phyloP scores from a whole-genome alignment of 2,888 invertebrate species.

The Glaucopsyche alexis region DNA sequence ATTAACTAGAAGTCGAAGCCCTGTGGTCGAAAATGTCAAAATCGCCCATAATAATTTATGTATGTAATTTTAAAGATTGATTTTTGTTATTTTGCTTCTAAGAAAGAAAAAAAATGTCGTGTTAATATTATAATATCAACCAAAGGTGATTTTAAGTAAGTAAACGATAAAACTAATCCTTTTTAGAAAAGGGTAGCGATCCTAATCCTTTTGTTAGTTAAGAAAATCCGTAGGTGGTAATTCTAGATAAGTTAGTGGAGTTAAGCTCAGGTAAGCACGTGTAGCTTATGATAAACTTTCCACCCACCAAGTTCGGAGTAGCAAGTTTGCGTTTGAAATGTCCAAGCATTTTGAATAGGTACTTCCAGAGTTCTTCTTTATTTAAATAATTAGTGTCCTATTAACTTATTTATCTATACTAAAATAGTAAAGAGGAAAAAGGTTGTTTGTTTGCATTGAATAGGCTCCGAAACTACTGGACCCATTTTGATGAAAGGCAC shows the following conservation, averaged over 20 bases:
- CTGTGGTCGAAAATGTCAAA: too few species aligned
- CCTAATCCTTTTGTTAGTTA: conserved; percentile 25
- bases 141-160: too few species aligned
- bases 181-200: not conserved
- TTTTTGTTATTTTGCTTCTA: too few species aligned
- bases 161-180: not conserved
- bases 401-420: too few species aligned
- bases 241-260: conserved; percentile 27
- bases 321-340: conserved; percentile 12
- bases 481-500: too few species aligned
- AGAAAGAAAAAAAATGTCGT: too few species aligned
- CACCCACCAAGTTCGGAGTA: conserved; percentile 21
- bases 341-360: conserved; percentile 27
- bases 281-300: conserved; percentile 29
- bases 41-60: too few species aligned
- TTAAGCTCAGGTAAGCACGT: conserved; percentile 28
- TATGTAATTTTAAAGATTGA: too few species aligned
- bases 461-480: too few species aligned
- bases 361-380: not conserved
- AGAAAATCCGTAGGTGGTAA: conserved; percentile 24
- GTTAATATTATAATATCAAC: too few species aligned
- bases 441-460: not conserved
- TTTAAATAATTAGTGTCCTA: not conserved
- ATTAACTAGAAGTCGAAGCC: too few species aligned
- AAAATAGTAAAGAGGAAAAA: too few species aligned